Evolutionary conservation across 2,113 vertebrate genomes (phyloP).

Genomic region (Bambusicola thoracicus): DNA sequence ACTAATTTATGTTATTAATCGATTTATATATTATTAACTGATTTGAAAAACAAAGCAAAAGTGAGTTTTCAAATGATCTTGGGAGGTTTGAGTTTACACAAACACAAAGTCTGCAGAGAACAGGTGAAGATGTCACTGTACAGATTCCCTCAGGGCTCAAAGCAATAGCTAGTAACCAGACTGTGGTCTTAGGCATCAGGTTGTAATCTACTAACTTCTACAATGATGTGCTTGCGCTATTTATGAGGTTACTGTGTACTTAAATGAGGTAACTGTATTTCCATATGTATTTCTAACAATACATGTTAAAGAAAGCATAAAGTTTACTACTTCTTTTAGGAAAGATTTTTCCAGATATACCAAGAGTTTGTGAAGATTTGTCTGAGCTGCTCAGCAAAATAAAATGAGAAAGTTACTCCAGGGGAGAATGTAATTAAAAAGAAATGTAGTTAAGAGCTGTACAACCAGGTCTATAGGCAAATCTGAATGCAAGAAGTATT

Average conservation of each 20-base stretch:
- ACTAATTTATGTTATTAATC: background rate
- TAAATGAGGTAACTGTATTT: background rate
- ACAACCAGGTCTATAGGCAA: background rate
- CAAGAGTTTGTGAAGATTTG: background rate
- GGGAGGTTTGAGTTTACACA: background rate
- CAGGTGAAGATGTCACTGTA: background rate
- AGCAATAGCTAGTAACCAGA: background rate
- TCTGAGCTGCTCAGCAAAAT: background rate
- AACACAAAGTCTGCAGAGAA: background rate
- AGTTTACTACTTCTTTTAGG: background rate
- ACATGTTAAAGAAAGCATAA: background rate
- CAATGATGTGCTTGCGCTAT: background rate
- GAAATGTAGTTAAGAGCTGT: background rate
- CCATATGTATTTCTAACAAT: no score
- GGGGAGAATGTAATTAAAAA: background rate
- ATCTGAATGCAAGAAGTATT: background rate
- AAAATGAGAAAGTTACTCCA: background rate
- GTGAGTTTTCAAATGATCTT: background rate
- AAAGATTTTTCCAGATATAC: background rate
- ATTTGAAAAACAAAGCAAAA: background rate
- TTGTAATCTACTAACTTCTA: constrained; percentile 9
- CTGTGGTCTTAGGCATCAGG: background rate
- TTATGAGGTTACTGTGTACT: background rate
- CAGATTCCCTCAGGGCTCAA: background rate
- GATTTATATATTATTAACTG: background rate